A percentile compares a stretch with the other conserved stretches of the same genome.
Conservation (phyloP, 2,888 invertebrate genomes). For the Yponomeuta malinellus region DNA sequence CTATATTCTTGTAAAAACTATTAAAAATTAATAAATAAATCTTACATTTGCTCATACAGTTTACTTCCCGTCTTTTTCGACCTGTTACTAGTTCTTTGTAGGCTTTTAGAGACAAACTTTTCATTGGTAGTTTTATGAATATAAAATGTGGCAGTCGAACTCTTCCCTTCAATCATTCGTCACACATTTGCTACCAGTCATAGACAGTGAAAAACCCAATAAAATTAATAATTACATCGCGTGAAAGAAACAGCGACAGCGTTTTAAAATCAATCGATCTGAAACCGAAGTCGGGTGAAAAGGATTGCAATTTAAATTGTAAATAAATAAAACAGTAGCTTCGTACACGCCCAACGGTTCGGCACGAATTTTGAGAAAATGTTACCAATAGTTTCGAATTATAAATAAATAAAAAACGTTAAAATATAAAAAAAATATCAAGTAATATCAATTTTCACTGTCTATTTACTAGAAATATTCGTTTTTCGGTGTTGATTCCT, state of each 20-base stretch:
- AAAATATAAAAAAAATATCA: slow-evolving; percentile 51
- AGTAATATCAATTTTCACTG: slow-evolving; percentile 73
- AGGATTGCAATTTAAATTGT: slow-evolving; percentile 69
- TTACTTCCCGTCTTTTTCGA: slow-evolving; percentile 67
- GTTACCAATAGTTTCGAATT: slow-evolving; percentile 70
- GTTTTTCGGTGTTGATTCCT: slow-evolving; percentile 74
- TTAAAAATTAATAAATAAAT: slow-evolving; percentile 32
- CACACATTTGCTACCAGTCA: slow-evolving; percentile 37
- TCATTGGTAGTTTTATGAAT: slow-evolving; percentile 51
- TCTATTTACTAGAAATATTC: slow-evolving; percentile 69
- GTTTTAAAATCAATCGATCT: slow-evolving; percentile 18
- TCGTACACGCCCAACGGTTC: slow-evolving; percentile 51
- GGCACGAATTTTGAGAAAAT: slow-evolving; percentile 46
- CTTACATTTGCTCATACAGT: slow-evolving; percentile 60
- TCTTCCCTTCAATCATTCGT: slow-evolving; percentile 44
- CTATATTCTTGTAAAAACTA: slow-evolving; percentile 58
- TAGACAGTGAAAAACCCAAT: slow-evolving; percentile 60
- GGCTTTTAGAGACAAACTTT: slow-evolving; percentile 44
- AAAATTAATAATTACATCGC: slow-evolving; percentile 29
- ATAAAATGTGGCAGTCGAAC: slow-evolving; percentile 35
- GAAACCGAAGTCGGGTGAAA: slow-evolving; percentile 37
- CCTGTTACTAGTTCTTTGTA: slow-evolving; percentile 64
- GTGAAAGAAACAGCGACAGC: slow-evolving; percentile 15
- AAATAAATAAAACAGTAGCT: slow-evolving; percentile 57
- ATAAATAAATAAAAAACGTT: slow-evolving; percentile 32